Conservation (phyloP, 2,113 vertebrate species). For the Lasiurus borealis region DNA sequence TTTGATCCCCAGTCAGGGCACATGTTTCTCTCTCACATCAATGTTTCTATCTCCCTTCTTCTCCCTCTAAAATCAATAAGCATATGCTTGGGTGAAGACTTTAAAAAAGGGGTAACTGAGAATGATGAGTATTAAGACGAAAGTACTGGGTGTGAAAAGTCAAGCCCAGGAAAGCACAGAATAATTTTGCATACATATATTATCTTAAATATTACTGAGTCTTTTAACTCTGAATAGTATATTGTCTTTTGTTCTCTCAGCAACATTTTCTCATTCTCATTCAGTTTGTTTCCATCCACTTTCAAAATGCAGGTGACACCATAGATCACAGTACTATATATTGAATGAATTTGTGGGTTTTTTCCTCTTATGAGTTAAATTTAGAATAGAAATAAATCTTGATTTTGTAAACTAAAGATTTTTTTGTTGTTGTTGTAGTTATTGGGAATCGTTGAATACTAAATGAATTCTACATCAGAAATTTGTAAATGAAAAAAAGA, state of each 20-base stretch:
- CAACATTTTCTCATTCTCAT: neutral
- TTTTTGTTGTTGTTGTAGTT: constrained; percentile 47
- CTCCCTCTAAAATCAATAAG: neutral
- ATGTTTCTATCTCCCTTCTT: neutral
- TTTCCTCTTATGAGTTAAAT: constrained; percentile 33
- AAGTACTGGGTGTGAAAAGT: neutral
- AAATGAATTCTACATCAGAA: constrained; percentile 47
- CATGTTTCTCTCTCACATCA: neutral
- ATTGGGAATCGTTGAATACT: constrained; percentile 49
- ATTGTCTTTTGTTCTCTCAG: neutral
- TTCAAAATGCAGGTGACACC: neutral
- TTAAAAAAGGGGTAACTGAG: neutral
- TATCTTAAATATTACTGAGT: neutral
- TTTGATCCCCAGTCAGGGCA: neutral
- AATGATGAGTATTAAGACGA: neutral
- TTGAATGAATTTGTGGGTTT: neutral
- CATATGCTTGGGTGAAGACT: too few species aligned
- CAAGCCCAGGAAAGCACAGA: neutral
- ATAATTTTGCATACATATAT: neutral
- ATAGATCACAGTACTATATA: neutral
- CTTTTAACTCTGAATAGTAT: neutral
- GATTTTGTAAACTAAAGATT: constrained; percentile 6
- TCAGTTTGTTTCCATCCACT: neutral
- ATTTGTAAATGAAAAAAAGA: constrained; percentile 42
- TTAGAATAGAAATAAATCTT: constrained; percentile 69